Conservation (phyloP, 2,888 invertebrate genomes). For the Clanis bilineata region DNA sequence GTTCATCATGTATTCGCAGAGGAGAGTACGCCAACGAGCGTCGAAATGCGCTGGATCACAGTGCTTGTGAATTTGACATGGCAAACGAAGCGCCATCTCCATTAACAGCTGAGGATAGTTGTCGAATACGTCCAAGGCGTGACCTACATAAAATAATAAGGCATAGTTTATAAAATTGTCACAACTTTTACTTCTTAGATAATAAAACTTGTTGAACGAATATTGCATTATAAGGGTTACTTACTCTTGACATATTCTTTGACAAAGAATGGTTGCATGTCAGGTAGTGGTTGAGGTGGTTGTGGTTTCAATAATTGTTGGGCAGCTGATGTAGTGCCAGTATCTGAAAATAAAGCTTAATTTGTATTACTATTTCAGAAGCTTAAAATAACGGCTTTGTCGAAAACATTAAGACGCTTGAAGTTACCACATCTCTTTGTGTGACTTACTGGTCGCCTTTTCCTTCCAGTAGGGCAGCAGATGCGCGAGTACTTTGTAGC, state of each 20-base stretch:
- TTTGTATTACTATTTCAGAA: too few species aligned
- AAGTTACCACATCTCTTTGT: too few species aligned
- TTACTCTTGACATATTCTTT: conserved; percentile 93
- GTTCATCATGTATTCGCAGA: conserved; percentile 98
- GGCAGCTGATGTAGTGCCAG: conserved; percentile 71
- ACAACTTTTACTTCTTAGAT: too few species aligned
- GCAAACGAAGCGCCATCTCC: conserved; percentile 95
- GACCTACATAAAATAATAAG: conserved; percentile 72
- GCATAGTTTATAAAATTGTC: background rate
- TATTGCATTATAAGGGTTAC: conserved; percentile 25
- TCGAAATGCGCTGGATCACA: conserved; percentile 84
- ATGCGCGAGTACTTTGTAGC: conserved; percentile 63
- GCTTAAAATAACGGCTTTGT: too few species aligned
- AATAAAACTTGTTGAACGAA: background rate
- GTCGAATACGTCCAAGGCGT: conserved; percentile 95
- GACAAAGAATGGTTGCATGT: conserved; percentile 97
- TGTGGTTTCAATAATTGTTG: conserved; percentile 91
- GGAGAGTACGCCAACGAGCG: conserved; percentile 88
- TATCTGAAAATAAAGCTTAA: conserved; percentile 40
- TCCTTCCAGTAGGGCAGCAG: conserved; percentile 88
- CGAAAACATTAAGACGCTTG: too few species aligned
- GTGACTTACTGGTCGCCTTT: conserved; percentile 59
- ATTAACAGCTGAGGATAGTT: conserved; percentile 97
- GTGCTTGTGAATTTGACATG: conserved; percentile 95
- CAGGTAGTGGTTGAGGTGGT: conserved; percentile 91